A percentile compares a stretch with the other conserved stretches of the same genome.
phyloP scores from a whole-genome alignment of 2,888 invertebrate genomes.

The Leptarthrus brevirostris region DNA sequence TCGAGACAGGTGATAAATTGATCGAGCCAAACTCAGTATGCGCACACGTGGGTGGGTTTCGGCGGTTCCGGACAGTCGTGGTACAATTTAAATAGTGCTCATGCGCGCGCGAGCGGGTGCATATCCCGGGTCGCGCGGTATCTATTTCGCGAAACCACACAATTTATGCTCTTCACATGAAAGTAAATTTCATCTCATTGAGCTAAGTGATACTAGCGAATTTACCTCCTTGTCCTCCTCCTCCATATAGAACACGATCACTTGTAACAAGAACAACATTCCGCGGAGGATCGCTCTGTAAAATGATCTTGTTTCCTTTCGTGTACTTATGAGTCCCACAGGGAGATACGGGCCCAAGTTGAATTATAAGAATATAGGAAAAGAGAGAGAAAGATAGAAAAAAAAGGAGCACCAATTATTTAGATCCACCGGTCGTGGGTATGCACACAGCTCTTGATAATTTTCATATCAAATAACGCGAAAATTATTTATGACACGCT shows the following conservation, averaged over 20 bases:
- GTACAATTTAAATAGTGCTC: too few relatives aligned
- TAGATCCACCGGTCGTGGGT: too few relatives aligned
- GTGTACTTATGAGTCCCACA: too few relatives aligned
- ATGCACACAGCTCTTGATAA: not conserved
- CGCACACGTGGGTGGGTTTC: slow-evolving; percentile 38
- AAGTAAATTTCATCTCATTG: slow-evolving; percentile 9
- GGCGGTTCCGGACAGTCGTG: not conserved
- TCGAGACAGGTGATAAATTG: slow-evolving; percentile 50
- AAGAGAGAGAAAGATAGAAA: too few relatives aligned
- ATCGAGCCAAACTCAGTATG: slow-evolving; percentile 28
- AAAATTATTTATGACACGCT: slow-evolving; percentile 32
- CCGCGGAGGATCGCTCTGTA: not conserved
- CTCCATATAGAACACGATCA: not conserved
- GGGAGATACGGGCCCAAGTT: too few relatives aligned
- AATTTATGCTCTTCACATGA: not conserved
- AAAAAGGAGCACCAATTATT: too few relatives aligned
- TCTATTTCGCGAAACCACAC: not conserved
- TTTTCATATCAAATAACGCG: slow-evolving; percentile 20
- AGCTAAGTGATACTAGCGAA: not conserved
- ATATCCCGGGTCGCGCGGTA: too few relatives aligned
- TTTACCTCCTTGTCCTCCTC: too few relatives aligned
- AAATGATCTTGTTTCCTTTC: too few relatives aligned
- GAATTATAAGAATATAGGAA: too few relatives aligned
- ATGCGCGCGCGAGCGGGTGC: too few relatives aligned
- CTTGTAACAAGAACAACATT: not conserved